Evolutionary conservation across 1,140 invertebrate genomes (phyloP), one percentile per base, ranked within the genome.

Genomic region (Chironomus striatipennis): DNA sequence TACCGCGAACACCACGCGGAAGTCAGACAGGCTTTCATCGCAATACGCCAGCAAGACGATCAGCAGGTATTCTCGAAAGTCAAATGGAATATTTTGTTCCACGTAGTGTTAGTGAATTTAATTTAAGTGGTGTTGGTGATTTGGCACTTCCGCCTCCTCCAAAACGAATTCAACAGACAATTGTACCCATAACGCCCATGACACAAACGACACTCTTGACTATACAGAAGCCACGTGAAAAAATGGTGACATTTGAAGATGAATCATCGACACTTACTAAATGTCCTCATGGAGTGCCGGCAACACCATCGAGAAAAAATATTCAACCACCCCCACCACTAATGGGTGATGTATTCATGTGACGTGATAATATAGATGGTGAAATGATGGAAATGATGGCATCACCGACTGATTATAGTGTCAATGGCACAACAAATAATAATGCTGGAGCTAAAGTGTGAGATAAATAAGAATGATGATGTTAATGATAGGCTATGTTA

Each of bases 241-340:
- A 92, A 82, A 91, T 91, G 87, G 91, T 92, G 15, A 93, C 91
- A 1, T 93, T 93, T 77, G 90, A 93, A 78, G 91, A 93, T 78
- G 90, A 92, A 77, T 84, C 85, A 65, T 79, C 83, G 15, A 78
- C 47, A 5, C 12, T 79, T 74, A 70, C 77, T 78, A 73, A 79
- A 76, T 82, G 80, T 76, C 81, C 81, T 15, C 80, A 81, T 34
- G 80, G 81, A 5, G 78, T 81, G 74, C 80, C 79, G 43, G 82
- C 83, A 17, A 83, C 83, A 15, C 81, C 83, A n/a, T 81, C 82
- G 4, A 83, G 83, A 73, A 82, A 84, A 75, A 81, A 79, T 57
- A 47, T 57, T 15, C 47, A 79, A 0, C 74, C 79, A 7, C 78
- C 77, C 7, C 74, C 21, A 42, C 75, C 70, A 74, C 77, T 84